Conservation (phyloP, 1,140 invertebrate species). For the Habropoda laboriosa region DNA sequence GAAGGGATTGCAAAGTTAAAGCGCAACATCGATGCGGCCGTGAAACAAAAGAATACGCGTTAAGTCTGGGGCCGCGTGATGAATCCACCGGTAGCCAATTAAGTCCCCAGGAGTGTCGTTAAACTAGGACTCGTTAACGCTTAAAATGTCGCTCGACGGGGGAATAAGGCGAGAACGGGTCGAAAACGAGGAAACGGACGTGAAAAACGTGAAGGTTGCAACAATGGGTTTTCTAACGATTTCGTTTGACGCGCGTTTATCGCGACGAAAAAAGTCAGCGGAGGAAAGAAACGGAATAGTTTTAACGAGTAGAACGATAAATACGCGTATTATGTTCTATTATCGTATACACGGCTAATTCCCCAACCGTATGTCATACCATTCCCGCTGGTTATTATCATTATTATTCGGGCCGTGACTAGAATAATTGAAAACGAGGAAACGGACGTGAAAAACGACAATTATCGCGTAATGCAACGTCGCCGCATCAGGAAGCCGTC, state of each 20-base stretch:
- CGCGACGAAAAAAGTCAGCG: too few relatives aligned
- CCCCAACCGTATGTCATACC: background rate
- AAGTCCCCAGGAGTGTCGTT: conserved; percentile 57
- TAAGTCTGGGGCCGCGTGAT: conserved; percentile 42
- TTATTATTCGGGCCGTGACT: background rate
- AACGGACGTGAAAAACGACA: conserved; percentile 70
- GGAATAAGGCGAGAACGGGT: conserved; percentile 35
- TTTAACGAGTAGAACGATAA: too few relatives aligned
- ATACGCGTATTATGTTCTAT: too few relatives aligned
- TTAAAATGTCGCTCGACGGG: conserved; percentile 62
- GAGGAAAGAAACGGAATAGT: too few relatives aligned
- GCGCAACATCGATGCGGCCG: conserved; percentile 26
- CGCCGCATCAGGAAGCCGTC: conserved; percentile 18
- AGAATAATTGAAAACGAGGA: conserved; percentile 48
- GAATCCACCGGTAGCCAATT: conserved; percentile 57
- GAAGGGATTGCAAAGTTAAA: conserved; percentile 28
- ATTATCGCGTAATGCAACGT: conserved; percentile 39
- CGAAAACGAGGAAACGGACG: conserved; percentile 64
- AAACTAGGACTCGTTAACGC: conserved; percentile 62
- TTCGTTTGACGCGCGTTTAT: background rate
- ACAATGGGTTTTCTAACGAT: conserved; percentile 36
- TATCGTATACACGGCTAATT: background rate
- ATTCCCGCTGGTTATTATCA: too few relatives aligned
- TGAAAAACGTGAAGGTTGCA: conserved; percentile 66
- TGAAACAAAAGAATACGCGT: conserved; percentile 37